Percentiles rank a stretch among this genome's conserved stretches.
These are phyloP conservation scores for Pandion haliaetus DNA, from an alignment of 2,113 vertebrate genomes.

Conservation along the genomic window DNA sequence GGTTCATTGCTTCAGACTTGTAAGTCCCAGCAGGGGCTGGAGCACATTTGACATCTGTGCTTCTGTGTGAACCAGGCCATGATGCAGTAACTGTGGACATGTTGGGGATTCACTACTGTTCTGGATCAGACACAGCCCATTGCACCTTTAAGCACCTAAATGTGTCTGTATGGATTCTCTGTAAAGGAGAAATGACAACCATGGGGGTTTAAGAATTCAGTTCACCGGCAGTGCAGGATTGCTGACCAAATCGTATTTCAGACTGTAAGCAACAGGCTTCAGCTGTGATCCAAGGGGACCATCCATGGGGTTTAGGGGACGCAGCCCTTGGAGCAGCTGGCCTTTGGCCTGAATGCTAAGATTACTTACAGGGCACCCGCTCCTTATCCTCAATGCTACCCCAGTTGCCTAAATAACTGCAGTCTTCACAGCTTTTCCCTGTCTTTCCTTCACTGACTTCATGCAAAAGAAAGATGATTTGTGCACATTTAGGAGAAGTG, in stretches of 20 bases:
- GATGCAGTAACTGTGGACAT: rapidly evolving
- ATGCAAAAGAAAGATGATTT: neutral
- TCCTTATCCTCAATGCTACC: neutral
- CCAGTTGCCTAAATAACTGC: neutral
- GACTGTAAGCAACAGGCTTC: neutral
- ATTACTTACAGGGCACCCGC: neutral
- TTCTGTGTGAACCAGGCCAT: neutral
- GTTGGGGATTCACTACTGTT: rapidly evolving
- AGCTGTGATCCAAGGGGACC: neutral
- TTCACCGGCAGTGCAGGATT: neutral
- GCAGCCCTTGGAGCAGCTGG: neutral
- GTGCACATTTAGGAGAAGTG: neutral
- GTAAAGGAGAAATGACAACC: neutral
- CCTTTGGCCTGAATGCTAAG: neutral
- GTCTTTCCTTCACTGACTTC: neutral
- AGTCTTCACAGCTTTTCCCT: neutral
- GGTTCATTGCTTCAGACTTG: neutral
- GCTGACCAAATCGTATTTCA: rapidly evolving
- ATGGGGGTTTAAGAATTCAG: neutral
- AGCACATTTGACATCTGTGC: neutral
- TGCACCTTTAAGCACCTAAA: neutral
- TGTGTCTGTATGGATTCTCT: neutral
- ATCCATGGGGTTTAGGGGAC: neutral
- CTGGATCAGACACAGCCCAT: neutral
- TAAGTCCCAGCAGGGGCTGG: neutral